Evolutionary conservation across 2,113 vertebrate species (phyloP), one percentile per base, ranked within the genome.

Genomic region (Azemiops feae): DNA sequence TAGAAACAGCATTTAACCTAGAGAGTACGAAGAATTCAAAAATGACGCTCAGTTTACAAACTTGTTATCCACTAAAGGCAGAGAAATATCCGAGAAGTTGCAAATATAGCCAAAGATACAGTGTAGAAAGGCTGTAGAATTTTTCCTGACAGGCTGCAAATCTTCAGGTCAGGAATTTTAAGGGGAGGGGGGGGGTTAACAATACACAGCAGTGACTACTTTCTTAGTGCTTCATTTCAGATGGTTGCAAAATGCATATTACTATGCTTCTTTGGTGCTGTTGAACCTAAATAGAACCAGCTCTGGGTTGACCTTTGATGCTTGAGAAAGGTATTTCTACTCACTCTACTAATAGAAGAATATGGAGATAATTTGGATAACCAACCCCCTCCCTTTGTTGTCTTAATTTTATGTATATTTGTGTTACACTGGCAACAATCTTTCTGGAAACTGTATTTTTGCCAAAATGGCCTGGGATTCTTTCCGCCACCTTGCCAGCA

Each of bases 1-100:
- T 88, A 92, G 81, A 91, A 93, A 88, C 60, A 89, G 57, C 27
- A 85, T 92, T 92, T 89, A 47, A 90, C 43, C 53, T 12, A 91
- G 4, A 86, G 81, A 64, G 39, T 74, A 91, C 93, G 91, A 93
- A 34, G 4, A 88, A 93, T 64, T 93, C 54, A 3, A 87, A 87
- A 52, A 27, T 16, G 50, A 18, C 30, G 1, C 45, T 50, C 74
- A 22, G 74, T 81, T 81, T 30, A 50, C 27, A 52, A 34, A 54
- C 22, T 69, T 90, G 16, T 50, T 34, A 22, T 23, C 54, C n/a
- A 43, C 2, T 20, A 87, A 87, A 85, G 81, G 45, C 58, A 39
- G 25, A 90, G 34, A 92, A 25, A 1, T 89, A 74, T 89, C 91
- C 92, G 50, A 60, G 47, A 89, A 88, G 50, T 12, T 34, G 45